These are phyloP conservation scores for Chloroceryle inda DNA, from an alignment of 2,797 vertebrate genomes.

Conservation along the genomic window DNA sequence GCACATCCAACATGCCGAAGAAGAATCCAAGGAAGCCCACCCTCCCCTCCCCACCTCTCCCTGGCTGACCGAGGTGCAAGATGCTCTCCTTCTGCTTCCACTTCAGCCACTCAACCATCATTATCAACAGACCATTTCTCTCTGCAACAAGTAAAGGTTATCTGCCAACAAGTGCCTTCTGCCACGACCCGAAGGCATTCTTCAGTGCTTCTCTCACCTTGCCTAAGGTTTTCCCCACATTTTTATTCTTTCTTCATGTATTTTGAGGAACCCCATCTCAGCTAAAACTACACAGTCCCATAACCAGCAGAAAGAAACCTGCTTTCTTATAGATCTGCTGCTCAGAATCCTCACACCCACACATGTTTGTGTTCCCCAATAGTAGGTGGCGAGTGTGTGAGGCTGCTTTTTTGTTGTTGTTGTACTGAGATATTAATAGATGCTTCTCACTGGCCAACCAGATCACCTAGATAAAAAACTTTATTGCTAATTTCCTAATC, in stretches of 20 bases:
- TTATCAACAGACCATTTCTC: background rate
- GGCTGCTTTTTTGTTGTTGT: background rate
- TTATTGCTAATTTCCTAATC: slow-evolving; percentile 51
- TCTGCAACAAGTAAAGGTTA: background rate
- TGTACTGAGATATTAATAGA: slow-evolving; percentile 41
- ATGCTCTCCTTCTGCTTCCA: background rate
- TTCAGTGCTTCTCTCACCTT: background rate
- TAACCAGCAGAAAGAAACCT: background rate
- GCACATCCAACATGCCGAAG: background rate
- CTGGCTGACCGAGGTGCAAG: accelerated
- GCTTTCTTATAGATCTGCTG: background rate
- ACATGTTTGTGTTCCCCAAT: background rate
- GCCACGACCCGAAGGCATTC: background rate
- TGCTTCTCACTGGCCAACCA: background rate
- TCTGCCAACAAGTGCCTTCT: background rate
- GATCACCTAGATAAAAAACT: background rate
- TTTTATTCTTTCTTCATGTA: background rate
- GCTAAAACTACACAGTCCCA: accelerated
- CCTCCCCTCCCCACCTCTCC: background rate
- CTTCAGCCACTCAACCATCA: background rate
- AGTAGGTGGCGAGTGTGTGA: slow-evolving; percentile 31
- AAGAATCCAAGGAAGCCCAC: background rate
- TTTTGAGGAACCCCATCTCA: background rate
- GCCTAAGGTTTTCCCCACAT: background rate
- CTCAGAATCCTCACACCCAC: background rate